phyloP scores from a whole-genome alignment of 2,113 vertebrate genomes.

The Oreocharis arfaki region DNA sequence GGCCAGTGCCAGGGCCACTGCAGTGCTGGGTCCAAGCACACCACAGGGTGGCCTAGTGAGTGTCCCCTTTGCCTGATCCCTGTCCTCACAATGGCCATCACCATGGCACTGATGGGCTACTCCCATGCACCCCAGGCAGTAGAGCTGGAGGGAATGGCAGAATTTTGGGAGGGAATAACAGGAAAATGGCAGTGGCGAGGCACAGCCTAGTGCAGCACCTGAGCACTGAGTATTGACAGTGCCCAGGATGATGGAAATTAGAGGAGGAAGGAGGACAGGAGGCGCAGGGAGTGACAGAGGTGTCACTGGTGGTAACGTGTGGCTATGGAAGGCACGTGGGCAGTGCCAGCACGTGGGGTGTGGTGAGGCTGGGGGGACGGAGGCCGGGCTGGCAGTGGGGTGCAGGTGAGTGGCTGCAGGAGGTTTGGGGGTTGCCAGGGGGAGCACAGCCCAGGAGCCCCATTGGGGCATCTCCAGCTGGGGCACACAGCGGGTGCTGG shows the following conservation, averaged over 20 bases:
- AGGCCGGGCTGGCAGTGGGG: background rate
- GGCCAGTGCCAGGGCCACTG: background rate
- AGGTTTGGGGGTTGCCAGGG: background rate
- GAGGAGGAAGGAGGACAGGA: background rate
- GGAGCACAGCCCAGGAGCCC: background rate
- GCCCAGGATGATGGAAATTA: background rate
- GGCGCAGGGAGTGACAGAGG: rapidly evolving
- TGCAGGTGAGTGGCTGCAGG: background rate
- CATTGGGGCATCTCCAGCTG: background rate
- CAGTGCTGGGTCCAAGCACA: background rate
- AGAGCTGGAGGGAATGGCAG: background rate
- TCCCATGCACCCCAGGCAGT: background rate
- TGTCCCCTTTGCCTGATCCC: rapidly evolving
- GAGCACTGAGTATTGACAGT: background rate
- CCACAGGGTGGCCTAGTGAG: background rate
- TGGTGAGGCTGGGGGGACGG: background rate
- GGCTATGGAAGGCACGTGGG: background rate
- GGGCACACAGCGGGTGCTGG: background rate
- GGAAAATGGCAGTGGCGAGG: background rate
- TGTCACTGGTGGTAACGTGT: background rate
- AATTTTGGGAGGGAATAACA: background rate
- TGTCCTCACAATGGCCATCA: background rate
- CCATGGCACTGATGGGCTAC: background rate
- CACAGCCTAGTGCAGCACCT: background rate
- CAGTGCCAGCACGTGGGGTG: background rate